Base-by-base conservation (phyloP, 2,113 vertebrate species). In the Pachycephala philippinensis region DNA sequence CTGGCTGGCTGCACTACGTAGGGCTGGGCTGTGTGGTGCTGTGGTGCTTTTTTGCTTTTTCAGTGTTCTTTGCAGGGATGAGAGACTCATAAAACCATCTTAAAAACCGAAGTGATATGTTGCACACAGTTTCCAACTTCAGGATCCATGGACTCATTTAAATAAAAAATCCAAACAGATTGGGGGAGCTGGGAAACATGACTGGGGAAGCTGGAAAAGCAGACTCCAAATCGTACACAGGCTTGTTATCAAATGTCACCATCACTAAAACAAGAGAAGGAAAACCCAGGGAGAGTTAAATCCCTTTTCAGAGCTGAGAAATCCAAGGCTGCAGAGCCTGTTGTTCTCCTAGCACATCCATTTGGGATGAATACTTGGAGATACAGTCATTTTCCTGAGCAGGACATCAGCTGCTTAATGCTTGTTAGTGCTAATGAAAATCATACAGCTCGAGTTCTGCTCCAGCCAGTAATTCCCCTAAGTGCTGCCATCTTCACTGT, bases 381-480 rank as follows among this genome's bases (percentile, higher is more conserved):
- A 65, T 45, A 44, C 54, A 94, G 76, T 84, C 56, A 75, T 94
- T 94, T 89, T 94, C 85, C 85, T 66, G 66, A 80, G 90, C 79
- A 77, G 82, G 84, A 93, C 22, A 0, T 96, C 87, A 72, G 49
- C 66, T 79, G 65, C 87, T 80, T 74, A 75, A 71, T 1, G 28
- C 72, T 93, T 13, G 3, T 90, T 96, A 91, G 69, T 18, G 52
- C 64, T 94, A 93, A 94, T 89, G 88, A 96, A 94, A 96, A 92
- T 95, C 96, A 93, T 35, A 78, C 79, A 97, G 90, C 71, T 20
- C 0, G 7, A 78, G 52, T 3, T 47, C 75, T 83, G 42, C 88
- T 93, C 56, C 82, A 84, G 88, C 69, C 95, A 89, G 85, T 40
- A 56, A 86, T 72, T 84, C 65, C 72, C 92, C 77, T 44, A 56